Base-by-base conservation (phyloP, 2,113 vertebrate genomes). In the Cyanistes caeruleus region DNA sequence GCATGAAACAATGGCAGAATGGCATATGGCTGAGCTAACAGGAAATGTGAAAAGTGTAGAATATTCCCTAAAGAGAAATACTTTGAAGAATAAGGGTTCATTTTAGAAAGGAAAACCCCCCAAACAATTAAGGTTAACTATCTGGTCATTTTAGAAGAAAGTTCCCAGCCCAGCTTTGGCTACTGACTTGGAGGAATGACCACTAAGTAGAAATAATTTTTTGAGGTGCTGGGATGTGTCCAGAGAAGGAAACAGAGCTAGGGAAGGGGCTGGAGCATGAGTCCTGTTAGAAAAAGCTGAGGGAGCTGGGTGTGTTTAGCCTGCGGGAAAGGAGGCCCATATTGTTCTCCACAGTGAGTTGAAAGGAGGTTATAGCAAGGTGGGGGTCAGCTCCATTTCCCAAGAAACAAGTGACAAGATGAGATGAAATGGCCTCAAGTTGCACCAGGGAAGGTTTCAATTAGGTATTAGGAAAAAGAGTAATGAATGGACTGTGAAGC, bases 101-200 rank as follows among this genome's bases (percentile, higher is more conserved):
- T 65, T 93, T 79, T 31, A 67, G 13, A 60, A 59, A 39, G 28
- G 5, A 10, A 62, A 73, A 12, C 55, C 10, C 0, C 14, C 9
- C 24, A 63, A 56, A 16, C 1, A 37, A 33, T 23, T 6, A 58
- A 33, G 4, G 9, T 49, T 82, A 27, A 10, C 6, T 51, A 41
- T 46, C 5, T 68, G 15, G 13, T 79, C 3, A 64, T 68, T 83
- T 72, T 43, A 85, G 17, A 92, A 59, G 12, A 43, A 78, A 67
- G 2, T 10, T 39, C 18, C 4, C 24, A 44, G 9, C 1, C 2
- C 1, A 4, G 1, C 8, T 23, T 22, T 5, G 35, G 7, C 9
- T 64, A 5, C 41, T 41, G 33, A 41, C 15, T 80, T 92, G 22
- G 30, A 73, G 21, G 10, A 60, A 4, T 48, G 53, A 52, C 8